These are phyloP conservation scores for Neosalanx taihuensis DNA, from an alignment of 2,797 vertebrate genomes.

Conservation along the genomic window DNA sequence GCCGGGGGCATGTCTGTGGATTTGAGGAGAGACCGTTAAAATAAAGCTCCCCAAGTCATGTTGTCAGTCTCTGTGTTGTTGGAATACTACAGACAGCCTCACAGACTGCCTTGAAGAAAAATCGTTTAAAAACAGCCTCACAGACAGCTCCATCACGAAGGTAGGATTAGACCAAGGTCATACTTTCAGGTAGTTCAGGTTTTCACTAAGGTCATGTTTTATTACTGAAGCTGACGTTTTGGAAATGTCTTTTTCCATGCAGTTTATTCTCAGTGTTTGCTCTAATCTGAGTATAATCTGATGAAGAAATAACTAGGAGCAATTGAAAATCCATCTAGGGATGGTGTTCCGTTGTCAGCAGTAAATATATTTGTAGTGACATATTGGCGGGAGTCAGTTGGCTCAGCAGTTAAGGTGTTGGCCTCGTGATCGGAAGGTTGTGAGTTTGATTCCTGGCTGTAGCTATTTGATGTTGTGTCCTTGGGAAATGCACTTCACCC, in stretches of 20 bases:
- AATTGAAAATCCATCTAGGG: neutral
- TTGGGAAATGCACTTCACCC: too few species aligned
- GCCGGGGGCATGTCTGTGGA: constrained; percentile 50
- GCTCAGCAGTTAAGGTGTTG: too few species aligned
- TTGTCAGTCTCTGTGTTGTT: constrained; percentile 40
- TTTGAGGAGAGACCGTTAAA: constrained; percentile 50
- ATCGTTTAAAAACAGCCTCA: constrained; percentile 18
- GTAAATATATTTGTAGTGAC: neutral
- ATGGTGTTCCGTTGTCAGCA: neutral
- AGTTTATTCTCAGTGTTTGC: neutral
- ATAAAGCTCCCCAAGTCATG: constrained; percentile 47
- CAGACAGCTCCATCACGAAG: constrained; percentile 2
- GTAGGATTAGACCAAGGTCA: neutral
- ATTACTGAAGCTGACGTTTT: neutral
- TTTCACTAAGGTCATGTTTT: neutral
- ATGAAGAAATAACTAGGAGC: too few species aligned
- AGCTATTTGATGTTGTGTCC: too few species aligned
- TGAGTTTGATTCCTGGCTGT: too few species aligned
- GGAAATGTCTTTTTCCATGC: neutral
- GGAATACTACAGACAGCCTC: constrained; percentile 35
- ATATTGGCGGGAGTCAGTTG: too few species aligned
- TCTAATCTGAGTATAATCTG: neutral
- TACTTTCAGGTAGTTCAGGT: too few species aligned
- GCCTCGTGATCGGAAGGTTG: too few species aligned
- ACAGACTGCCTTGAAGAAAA: constrained; percentile 31